phyloP scores from a whole-genome alignment of 2,797 vertebrate species.

The Geotrypetes seraphini region DNA sequence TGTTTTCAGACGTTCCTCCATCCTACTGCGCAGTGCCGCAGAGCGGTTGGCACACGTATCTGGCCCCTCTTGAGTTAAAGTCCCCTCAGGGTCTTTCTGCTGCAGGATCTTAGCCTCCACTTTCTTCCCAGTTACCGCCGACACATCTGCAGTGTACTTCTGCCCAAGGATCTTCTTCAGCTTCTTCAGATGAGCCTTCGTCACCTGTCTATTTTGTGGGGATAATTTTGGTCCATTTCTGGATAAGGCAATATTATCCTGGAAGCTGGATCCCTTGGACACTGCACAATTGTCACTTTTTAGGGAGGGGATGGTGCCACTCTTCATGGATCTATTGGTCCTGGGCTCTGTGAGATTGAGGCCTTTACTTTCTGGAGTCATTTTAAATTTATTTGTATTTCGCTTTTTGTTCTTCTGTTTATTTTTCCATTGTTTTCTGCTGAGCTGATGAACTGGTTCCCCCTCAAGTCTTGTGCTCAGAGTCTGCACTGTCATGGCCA shows the following conservation, averaged over 20 bases:
- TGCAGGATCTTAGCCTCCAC: too few species aligned
- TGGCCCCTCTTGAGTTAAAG: too few species aligned
- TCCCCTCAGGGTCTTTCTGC: too few species aligned
- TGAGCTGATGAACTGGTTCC: background rate
- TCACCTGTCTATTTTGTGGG: background rate
- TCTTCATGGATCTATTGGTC: background rate
- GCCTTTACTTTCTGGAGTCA: rapidly evolving
- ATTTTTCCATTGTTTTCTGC: constrained; percentile 37
- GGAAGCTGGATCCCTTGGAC: background rate
- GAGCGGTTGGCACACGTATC: too few species aligned
- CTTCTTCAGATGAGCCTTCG: too few species aligned
- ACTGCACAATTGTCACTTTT: background rate
- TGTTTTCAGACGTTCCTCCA: constrained; percentile 69
- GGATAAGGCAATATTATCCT: too few species aligned
- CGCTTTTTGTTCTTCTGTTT: constrained; percentile 34
- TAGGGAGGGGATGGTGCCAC: too few species aligned
- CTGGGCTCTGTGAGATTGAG: too few species aligned
- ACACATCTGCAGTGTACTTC: too few species aligned
- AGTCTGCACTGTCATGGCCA: too few species aligned
- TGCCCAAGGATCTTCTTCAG: background rate
- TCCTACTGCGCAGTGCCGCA: constrained; percentile 54
- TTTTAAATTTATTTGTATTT: constrained; percentile 31
- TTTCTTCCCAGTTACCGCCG: too few species aligned
- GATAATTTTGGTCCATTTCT: background rate
- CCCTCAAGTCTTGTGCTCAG: rapidly evolving